These are phyloP conservation scores for Eulithis testata DNA, from an alignment of 2,888 invertebrate genomes.

Conservation along the genomic window DNA sequence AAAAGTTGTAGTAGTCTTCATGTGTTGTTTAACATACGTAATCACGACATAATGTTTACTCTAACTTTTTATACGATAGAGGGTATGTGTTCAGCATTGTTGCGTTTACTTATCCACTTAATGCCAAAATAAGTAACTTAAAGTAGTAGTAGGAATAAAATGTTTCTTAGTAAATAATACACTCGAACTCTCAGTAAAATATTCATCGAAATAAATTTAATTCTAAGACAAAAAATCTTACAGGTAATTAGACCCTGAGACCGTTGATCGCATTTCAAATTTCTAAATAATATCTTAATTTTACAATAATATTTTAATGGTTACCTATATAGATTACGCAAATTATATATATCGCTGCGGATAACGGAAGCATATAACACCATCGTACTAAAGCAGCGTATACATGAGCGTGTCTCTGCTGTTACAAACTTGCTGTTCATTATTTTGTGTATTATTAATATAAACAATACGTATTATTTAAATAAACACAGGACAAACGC, in stretches of 20 bases:
- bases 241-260: slow-evolving; percentile 41
- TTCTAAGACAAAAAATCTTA: slow-evolving; percentile 33
- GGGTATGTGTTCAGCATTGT: slow-evolving; percentile 24
- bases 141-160: slow-evolving; percentile 41
- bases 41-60: too few species aligned
- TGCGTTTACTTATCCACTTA: slow-evolving; percentile 32
- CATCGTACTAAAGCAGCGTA: too few species aligned
- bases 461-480: too few species aligned
- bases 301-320: slow-evolving; percentile 10
- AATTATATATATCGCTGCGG: slow-evolving; percentile 11
- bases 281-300: slow-evolving; percentile 17
- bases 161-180: slow-evolving; percentile 31
- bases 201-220: slow-evolving; percentile 23
- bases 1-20: too few species aligned
- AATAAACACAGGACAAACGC: too few species aligned
- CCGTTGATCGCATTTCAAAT: slow-evolving; percentile 37
- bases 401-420: too few species aligned
- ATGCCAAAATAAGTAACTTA: slow-evolving; percentile 34
- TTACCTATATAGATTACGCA: slow-evolving; percentile 4
- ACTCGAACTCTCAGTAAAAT: slow-evolving; percentile 34
- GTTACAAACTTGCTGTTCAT: too few species aligned
- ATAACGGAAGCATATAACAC: slow-evolving; percentile 18
- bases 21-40: too few species aligned
- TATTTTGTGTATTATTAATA: too few species aligned
- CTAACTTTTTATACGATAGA: too few species aligned